Percentiles rank a stretch among this genome's conserved stretches.
phyloP scores from a whole-genome alignment of 53 echinoderm and acorn worm genomes.

The Echinarachnius parma region DNA sequence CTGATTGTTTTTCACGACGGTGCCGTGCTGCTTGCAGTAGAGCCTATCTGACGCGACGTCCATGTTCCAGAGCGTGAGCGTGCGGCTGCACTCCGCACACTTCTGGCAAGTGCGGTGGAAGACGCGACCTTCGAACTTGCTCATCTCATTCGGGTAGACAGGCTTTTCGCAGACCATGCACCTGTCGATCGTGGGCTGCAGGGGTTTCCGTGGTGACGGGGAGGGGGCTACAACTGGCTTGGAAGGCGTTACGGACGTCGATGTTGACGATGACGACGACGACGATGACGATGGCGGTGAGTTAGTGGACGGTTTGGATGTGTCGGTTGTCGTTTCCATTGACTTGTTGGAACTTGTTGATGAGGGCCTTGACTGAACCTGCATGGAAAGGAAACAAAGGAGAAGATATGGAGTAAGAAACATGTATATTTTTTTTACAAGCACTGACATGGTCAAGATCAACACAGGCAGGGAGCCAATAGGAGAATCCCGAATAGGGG shows the following conservation, averaged over 20 bases:
- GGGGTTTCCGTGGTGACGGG: constrained; percentile 32
- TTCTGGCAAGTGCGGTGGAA: constrained; percentile 77
- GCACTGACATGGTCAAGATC: no score
- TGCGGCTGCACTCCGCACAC: constrained; percentile 64
- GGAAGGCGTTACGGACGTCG: no score
- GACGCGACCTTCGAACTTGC: constrained; percentile 71
- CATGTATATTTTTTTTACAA: no score
- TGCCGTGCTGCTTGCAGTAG: constrained; percentile 78
- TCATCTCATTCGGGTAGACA: constrained; percentile 82
- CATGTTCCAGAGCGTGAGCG: constrained; percentile 62
- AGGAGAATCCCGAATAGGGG: no score
- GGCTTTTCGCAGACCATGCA: constrained; percentile 70
- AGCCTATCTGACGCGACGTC: constrained; percentile 52
- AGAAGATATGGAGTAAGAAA: neutral
- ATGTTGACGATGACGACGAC: neutral
- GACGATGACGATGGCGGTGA: constrained; percentile 20
- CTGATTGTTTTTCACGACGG: constrained; percentile 65
- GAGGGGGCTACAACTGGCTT: no score
- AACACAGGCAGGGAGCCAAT: no score
- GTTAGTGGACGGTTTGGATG: constrained; percentile 18
- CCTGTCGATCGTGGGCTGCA: constrained; percentile 65
- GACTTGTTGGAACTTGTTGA: constrained; percentile 52
- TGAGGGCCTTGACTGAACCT: constrained; percentile 53
- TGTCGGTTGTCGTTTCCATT: constrained; percentile 35
- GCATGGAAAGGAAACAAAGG: neutral